Base-by-base conservation (phyloP, 1,140 invertebrate genomes). In the Diploscapter pachys region DNA sequence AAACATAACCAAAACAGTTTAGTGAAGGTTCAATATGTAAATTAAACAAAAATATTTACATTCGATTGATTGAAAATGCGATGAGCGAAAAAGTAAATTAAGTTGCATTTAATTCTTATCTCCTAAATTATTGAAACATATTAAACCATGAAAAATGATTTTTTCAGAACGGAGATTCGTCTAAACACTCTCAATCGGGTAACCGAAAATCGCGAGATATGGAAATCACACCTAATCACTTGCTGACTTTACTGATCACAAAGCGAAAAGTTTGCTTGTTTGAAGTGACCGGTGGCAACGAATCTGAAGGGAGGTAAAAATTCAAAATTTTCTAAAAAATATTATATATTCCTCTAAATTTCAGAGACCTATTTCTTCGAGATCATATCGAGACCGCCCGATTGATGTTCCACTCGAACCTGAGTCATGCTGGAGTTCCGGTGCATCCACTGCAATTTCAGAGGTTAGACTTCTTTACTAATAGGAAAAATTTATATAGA, bases 381-480 rank as follows among this genome's bases (percentile, higher is more conserved):
- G 79, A 80, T 57, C 79, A 80, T 64, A 74, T 80, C 54, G 79
- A 80, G 54, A 61, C 63, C 9, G 79, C 79, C 9, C 64, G 69
- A 11, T 69, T 85, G 1, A 69, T 84, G 4, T 79, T 79, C 53
- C 82, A 84, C 64, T 73, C 80, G 5, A 84, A 80, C 54, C 71
- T 85, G 11, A 77, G 73, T 63, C 83, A 85, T 74, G 74, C 71
- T 67, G 82, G 83, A 53, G 84, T 84, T 49, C 84, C 83, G 49
- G 84, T 85, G 4, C 84, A 85, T 79, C 83, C 83, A 55, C 79
- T 85, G 11, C 83, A 85, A 72, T 85, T 85, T 73, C 84, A 85
- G 74, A 8, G 75, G 71, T 8, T 8, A 48, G 50, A 13, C 63
- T 11, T 8, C 31, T 49, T 11, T 8, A 9, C 8, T 11, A 48